Conservation (phyloP, 1,140 invertebrate species). For the Tetramorium alpestre region DNA sequence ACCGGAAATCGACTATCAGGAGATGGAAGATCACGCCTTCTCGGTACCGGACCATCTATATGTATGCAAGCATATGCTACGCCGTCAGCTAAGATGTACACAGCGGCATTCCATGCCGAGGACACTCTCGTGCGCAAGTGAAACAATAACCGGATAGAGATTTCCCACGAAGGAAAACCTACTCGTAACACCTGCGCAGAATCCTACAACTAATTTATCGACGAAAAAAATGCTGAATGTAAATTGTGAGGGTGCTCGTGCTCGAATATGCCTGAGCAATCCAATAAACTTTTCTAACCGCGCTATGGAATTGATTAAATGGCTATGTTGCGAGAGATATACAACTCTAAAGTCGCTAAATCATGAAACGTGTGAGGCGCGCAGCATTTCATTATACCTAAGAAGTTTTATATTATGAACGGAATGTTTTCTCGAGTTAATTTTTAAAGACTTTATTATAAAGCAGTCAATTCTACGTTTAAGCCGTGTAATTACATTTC, state of each 20-base stretch:
- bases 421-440: not conserved
- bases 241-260: not conserved
- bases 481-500: not conserved
- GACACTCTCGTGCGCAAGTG: slow-evolving; percentile 40
- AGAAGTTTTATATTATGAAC: not conserved
- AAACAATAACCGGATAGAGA: slow-evolving; percentile 68
- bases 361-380: not conserved
- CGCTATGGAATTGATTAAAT: not conserved
- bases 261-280: slow-evolving; percentile 5
- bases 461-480: not conserved
- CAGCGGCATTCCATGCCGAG: slow-evolving; percentile 64
- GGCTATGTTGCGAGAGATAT: not conserved
- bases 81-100: slow-evolving; percentile 5
- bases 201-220: not conserved
- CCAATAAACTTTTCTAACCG: not conserved
- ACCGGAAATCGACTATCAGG: slow-evolving; percentile 63
- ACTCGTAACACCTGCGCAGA: slow-evolving; percentile 12
- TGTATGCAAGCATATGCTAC: not conserved
- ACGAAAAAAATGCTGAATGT: not conserved
- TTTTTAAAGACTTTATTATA: not conserved
- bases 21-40: slow-evolving; percentile 10
- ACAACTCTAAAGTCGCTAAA: not conserved
- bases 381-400: not conserved
- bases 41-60: slow-evolving; percentile 22
- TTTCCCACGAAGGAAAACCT: slow-evolving; percentile 47